Conservation (phyloP, 92 coral and sea anemone genomes). For the Porites lobata region DNA sequence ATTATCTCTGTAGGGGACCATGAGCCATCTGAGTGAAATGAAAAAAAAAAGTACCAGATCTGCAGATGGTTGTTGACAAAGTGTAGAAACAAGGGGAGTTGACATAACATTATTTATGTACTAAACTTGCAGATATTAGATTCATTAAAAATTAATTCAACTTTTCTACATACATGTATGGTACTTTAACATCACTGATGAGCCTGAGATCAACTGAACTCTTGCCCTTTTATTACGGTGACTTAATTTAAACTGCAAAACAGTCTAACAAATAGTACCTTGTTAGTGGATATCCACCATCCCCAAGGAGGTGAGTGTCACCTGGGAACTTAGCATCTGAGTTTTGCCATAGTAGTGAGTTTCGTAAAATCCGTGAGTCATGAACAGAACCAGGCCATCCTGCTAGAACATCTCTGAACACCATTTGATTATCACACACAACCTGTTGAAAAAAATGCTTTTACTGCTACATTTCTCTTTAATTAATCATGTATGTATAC, state of each 20-base stretch:
- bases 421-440: conserved; percentile 70
- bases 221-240: conserved; percentile 13
- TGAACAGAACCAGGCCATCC: conserved; percentile 79
- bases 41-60: not conserved
- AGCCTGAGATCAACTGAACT: conserved; percentile 9
- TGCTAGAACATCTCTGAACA: conserved; percentile 58
- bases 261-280: conserved; percentile 26
- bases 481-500: conserved; percentile 14
- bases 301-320: conserved; percentile 6
- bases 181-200: conserved; percentile 3
- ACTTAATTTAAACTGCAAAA: not conserved
- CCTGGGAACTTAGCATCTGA: conserved; percentile 20
- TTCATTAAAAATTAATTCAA: conserved; percentile 16
- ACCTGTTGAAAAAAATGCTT: conserved; percentile 48
- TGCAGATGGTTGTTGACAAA: conserved; percentile 3
- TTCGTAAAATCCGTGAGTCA: conserved; percentile 64
- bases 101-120: too few species aligned
- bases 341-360: conserved; percentile 43
- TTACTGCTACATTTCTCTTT: conserved; percentile 23
- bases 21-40: too few species aligned
- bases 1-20: not conserved
- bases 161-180: conserved; percentile 6
- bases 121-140: conserved; percentile 9
- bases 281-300: conserved; percentile 11
- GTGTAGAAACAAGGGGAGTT: not conserved